Conservation (phyloP, 2,888 invertebrate species). For the Cheilosia pagana region DNA sequence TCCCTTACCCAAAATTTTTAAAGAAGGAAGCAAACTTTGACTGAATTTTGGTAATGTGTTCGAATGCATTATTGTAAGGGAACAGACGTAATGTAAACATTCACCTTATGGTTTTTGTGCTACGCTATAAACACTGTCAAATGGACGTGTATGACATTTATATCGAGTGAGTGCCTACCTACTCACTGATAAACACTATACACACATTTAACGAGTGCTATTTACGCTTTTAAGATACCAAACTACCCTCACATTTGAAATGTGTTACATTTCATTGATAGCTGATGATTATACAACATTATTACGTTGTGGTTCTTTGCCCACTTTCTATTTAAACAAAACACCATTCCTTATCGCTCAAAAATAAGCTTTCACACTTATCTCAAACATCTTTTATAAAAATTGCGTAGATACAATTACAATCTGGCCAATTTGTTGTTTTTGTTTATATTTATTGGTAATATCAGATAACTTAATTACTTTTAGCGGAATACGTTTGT, state of each 20-base stretch:
- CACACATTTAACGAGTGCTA: too few species aligned
- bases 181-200: too few species aligned
- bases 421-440: neutral
- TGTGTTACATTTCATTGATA: conserved; percentile 2
- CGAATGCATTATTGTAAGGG: too few species aligned
- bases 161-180: too few species aligned
- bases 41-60: too few species aligned
- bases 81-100: too few species aligned
- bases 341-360: neutral
- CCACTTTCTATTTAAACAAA: neutral
- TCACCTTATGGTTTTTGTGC: too few species aligned
- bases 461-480: conserved; percentile 21
- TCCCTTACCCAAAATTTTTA: too few species aligned
- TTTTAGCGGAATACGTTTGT: conserved; percentile 1
- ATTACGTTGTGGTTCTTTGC: conserved; percentile 15
- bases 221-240: too few species aligned
- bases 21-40: too few species aligned
- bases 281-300: conserved; percentile 22
- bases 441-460: conserved; percentile 28
- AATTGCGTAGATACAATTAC: neutral
- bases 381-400: conserved; percentile 3
- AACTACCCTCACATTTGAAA: neutral
- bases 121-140: too few species aligned
- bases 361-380: conserved; percentile 24
- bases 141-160: too few species aligned